Conservation (phyloP, 2,113 vertebrate species). For the Orycteropus afer region DNA sequence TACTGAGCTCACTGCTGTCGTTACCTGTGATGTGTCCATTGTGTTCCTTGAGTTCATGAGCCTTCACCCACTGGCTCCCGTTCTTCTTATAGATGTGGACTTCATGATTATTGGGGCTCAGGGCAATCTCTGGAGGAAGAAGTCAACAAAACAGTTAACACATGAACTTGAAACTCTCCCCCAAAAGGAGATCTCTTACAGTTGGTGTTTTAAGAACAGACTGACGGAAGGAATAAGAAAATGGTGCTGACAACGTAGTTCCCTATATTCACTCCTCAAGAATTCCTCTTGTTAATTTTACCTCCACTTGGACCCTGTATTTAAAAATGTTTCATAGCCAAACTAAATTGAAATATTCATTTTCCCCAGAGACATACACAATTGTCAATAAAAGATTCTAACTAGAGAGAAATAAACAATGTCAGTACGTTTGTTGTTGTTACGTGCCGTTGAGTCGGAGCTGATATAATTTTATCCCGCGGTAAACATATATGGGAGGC, state of each 20-base stretch:
- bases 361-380: conserved; percentile 13
- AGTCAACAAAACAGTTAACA: conserved; percentile 41
- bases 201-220: conserved; percentile 9
- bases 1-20: neutral
- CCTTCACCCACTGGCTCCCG: conserved; percentile 97
- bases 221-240: neutral
- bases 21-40: conserved; percentile 99
- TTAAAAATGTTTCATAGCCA: conserved; percentile 6
- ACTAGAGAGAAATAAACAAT: conserved; percentile 26
- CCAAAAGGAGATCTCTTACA: neutral
- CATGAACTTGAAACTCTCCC: neutral
- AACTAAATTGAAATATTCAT: neutral
- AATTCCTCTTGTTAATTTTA: conserved; percentile 51
- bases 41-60: conserved; percentile 98
- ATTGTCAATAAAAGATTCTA: conserved; percentile 26
- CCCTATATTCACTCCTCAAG: neutral
- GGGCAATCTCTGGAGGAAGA: conserved; percentile 93
- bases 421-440: neutral
- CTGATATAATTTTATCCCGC: neutral
- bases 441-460: no score
- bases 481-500: neutral
- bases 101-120: conserved; percentile 99
- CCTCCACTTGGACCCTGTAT: neutral
- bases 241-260: neutral
- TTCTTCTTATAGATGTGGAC: conserved; percentile 99